Conservation (phyloP, 2,113 vertebrate species). For the Sapajus apella region DNA sequence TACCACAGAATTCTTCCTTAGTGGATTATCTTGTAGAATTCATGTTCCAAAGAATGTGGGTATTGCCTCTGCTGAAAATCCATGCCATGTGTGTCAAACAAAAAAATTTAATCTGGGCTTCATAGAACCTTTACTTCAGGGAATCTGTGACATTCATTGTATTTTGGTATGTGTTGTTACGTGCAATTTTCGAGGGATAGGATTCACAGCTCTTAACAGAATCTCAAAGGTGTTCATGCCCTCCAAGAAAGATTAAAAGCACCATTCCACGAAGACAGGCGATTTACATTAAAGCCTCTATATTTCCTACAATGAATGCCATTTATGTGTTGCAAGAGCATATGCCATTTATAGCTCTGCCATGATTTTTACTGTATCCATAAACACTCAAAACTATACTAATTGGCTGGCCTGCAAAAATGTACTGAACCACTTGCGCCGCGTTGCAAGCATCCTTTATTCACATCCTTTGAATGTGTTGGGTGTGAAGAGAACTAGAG, state of each 20-base stretch:
- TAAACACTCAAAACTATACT: slow-evolving; percentile 58
- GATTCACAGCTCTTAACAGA: neutral
- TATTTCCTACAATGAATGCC: slow-evolving; percentile 35
- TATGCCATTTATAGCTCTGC: slow-evolving; percentile 39
- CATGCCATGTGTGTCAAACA: neutral
- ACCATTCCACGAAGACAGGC: neutral
- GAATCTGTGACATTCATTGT: neutral
- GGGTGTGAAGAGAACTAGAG: neutral
- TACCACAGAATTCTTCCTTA: neutral
- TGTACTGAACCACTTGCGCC: neutral
- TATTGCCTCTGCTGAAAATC: neutral
- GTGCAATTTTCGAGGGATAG: neutral
- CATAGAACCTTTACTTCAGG: neutral
- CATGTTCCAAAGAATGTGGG: neutral
- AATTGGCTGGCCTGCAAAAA: slow-evolving; percentile 61
- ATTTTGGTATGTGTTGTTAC: neutral
- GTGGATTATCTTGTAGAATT: neutral
- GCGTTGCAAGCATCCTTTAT: neutral
- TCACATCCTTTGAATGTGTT: slow-evolving; percentile 17
- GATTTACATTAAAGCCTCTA: slow-evolving; percentile 15
- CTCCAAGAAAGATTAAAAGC: neutral
- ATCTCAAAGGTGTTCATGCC: neutral
- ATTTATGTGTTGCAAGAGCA: neutral
- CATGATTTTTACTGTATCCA: slow-evolving; percentile 51
- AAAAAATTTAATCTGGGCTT: neutral